These are phyloP conservation scores for Acanthosoma haemorrhoidale DNA, from an alignment of 2,888 invertebrate genomes.

Conservation along the genomic window DNA sequence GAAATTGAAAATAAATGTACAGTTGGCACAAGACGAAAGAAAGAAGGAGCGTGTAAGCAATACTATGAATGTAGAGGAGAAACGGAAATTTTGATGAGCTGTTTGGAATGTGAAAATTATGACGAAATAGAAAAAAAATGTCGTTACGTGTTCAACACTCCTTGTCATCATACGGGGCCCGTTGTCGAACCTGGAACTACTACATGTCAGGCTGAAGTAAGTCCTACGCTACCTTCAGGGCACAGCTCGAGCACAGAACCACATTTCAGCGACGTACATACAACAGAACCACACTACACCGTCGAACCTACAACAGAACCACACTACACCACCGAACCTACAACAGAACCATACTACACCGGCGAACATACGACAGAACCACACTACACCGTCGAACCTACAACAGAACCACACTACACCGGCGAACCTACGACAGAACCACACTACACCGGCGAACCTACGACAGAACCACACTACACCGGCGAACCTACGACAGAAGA, in stretches of 20 bases:
- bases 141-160: not conserved
- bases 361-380: not conserved
- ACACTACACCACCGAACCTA: not conserved
- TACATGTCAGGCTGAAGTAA: not conserved
- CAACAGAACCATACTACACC: too few species aligned
- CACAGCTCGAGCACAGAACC: too few species aligned
- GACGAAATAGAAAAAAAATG: not conserved
- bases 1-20: too few species aligned
- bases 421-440: not conserved
- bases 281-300: not conserved
- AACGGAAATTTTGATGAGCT: not conserved
- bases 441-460: too few species aligned
- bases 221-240: not conserved
- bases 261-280: too few species aligned
- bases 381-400: too few species aligned
- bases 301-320: not conserved
- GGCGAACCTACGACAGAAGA: too few species aligned
- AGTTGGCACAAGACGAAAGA: not conserved
- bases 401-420: too few species aligned
- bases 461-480: not conserved
- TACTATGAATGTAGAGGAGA: not conserved
- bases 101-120: not conserved
- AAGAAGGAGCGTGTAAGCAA: conserved; percentile 1
- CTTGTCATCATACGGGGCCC: not conserved
- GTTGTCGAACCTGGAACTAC: too few species aligned